A percentile compares a stretch with the other conserved stretches of the same genome.
phyloP scores from a whole-genome alignment of 2,888 invertebrate genomes.

The Cerceris rybyensis region DNA sequence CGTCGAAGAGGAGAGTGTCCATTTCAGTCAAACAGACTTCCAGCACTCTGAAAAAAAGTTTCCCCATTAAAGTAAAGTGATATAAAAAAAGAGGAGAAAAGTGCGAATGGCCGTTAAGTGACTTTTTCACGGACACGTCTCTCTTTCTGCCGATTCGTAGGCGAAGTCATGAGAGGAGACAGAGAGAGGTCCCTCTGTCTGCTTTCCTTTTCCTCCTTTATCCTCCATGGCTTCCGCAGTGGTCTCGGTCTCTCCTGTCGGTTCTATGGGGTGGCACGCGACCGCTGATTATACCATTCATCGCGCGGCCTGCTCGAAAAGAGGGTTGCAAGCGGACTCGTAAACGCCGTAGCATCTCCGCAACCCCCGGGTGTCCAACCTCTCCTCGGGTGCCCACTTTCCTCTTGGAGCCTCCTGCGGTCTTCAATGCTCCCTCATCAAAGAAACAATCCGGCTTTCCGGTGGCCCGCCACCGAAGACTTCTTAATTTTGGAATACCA shows the following conservation, averaged over 20 bases:
- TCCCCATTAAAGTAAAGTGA: background rate
- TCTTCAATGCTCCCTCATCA: constrained; percentile 79
- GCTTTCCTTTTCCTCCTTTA: constrained; percentile 24
- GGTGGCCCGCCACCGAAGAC: constrained; percentile 53
- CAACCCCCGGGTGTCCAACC: constrained; percentile 17
- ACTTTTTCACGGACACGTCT: constrained; percentile 42
- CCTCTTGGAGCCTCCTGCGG: constrained; percentile 42
- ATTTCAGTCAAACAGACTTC: background rate
- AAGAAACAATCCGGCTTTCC: constrained; percentile 77
- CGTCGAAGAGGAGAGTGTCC: too few relatives aligned
- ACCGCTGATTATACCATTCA: constrained; percentile 82
- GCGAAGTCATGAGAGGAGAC: constrained; percentile 1
- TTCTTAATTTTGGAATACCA: constrained; percentile 54
- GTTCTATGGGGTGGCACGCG: constrained; percentile 77
- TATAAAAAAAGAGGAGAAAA: background rate
- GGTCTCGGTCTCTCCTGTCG: constrained; percentile 44
- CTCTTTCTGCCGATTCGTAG: constrained; percentile 43
- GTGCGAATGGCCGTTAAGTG: constrained; percentile 38
- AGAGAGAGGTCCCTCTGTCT: constrained; percentile 41
- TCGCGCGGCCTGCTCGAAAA: constrained; percentile 74
- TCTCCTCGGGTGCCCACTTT: constrained; percentile 41
- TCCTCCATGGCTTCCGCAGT: constrained; percentile 35
- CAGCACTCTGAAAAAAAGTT: background rate
- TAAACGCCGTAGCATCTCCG: constrained; percentile 74
- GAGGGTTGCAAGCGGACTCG: constrained; percentile 76